phyloP scores from a whole-genome alignment of 2,113 vertebrate genomes.

The Calidris pugnax region DNA sequence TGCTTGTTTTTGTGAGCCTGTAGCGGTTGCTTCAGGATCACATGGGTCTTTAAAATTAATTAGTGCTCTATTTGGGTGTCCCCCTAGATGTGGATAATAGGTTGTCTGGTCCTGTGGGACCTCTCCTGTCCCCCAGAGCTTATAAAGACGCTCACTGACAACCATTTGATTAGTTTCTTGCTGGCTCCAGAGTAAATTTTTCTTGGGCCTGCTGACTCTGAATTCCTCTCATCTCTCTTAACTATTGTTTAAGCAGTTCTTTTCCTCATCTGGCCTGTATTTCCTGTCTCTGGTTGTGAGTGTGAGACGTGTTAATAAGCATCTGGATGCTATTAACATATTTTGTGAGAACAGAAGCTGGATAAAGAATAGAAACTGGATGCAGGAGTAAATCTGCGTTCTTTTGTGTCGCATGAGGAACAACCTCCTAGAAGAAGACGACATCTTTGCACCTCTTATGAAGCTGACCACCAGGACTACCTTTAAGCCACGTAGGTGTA shows the following conservation, averaged over 20 bases:
- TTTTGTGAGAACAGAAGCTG: slow-evolving; percentile 48
- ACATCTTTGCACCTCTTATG: neutral
- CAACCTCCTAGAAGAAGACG: neutral
- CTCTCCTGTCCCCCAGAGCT: neutral
- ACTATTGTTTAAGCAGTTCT: slow-evolving; percentile 23
- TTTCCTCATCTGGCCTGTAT: slow-evolving; percentile 56
- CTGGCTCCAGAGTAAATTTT: neutral
- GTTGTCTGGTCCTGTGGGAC: neutral
- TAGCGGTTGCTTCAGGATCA: neutral
- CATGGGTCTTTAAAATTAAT: neutral
- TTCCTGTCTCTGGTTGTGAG: slow-evolving; percentile 53
- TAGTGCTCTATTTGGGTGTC: neutral
- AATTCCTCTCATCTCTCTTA: neutral
- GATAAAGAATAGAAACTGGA: slow-evolving; percentile 31
- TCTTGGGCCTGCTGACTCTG: neutral
- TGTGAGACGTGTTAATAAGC: slow-evolving; percentile 32
- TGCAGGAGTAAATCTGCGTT: neutral
- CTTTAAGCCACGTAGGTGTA: neutral
- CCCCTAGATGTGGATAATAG: neutral
- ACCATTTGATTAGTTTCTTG: neutral
- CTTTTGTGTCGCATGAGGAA: neutral
- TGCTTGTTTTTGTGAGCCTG: neutral
- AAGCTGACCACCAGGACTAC: neutral
- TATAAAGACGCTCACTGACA: neutral
- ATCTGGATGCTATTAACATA: slow-evolving; percentile 51